These are phyloP conservation scores for Acrocephalus arundinaceus DNA, from an alignment of 2,113 vertebrate species.

Conservation along the genomic window DNA sequence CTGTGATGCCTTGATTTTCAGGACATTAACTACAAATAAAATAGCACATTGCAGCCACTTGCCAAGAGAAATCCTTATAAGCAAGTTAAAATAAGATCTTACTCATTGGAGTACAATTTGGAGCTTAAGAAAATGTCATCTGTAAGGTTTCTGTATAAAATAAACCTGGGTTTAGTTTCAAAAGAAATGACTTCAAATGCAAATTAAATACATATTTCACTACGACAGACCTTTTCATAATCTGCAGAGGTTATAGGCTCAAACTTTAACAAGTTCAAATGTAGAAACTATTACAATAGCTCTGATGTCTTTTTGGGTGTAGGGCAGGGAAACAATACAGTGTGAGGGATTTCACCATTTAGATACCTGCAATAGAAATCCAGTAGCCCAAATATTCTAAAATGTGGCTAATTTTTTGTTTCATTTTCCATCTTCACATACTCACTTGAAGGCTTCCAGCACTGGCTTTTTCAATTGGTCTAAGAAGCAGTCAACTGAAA, in stretches of 20 bases:
- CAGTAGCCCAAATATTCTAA: background rate
- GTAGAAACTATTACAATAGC: background rate
- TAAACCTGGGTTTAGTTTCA: background rate
- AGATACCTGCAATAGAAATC: background rate
- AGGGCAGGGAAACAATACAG: background rate
- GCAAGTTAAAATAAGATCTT: conserved; percentile 15
- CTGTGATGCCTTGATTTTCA: background rate
- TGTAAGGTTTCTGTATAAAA: background rate
- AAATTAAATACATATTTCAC: background rate
- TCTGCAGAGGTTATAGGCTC: background rate
- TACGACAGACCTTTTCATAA: background rate
- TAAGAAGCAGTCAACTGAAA: background rate
- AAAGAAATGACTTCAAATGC: background rate
- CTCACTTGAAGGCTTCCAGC: background rate
- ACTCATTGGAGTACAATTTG: background rate
- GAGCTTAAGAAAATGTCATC: conserved; percentile 20
- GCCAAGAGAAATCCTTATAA: background rate
- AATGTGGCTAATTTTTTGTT: background rate
- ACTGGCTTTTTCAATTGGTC: background rate
- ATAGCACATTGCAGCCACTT: background rate
- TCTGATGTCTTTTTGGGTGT: background rate
- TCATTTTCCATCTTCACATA: background rate
- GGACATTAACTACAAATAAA: background rate
- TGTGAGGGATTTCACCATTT: background rate
- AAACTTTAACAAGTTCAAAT: background rate